Percentiles rank a stretch among this genome's conserved stretches.
phyloP scores from a whole-genome alignment of 2,888 invertebrate species.

The Drosophila putrida region DNA sequence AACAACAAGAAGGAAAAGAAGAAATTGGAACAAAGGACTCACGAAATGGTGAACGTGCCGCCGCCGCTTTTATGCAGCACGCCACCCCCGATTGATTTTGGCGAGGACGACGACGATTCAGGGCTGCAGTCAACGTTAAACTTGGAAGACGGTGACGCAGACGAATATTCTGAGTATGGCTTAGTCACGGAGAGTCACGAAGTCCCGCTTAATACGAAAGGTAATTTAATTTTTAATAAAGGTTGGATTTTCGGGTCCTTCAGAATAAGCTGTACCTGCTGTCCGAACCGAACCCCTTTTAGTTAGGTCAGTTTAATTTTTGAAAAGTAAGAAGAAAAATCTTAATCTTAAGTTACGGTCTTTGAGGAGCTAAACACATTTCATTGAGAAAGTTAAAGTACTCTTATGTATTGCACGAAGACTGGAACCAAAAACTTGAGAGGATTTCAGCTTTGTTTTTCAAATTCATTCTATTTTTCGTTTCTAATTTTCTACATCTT shows the following conservation, averaged over 20 bases:
- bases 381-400: no score
- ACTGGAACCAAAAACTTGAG: no score
- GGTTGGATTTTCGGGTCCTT: no score
- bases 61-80: conserved; percentile 87
- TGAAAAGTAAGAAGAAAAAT: no score
- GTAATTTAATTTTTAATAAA: conserved; percentile 45
- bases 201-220: conserved; percentile 49
- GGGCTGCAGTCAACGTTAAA: conserved; percentile 81
- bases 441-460: background rate
- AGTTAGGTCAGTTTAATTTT: no score
- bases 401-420: no score
- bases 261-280: no score
- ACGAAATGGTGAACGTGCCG: conserved; percentile 86
- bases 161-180: conserved; percentile 78
- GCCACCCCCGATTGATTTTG: conserved; percentile 87
- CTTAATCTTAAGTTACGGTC: no score
- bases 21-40: conserved; percentile 31
- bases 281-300: no score
- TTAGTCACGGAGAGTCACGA: conserved; percentile 66
- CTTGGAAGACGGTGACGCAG: conserved; percentile 83
- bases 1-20: conserved; percentile 26
- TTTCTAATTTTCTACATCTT: conserved; percentile 1
- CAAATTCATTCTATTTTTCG: background rate
- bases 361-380: no score
- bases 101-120: conserved; percentile 85